These are phyloP conservation scores for Nebria salina DNA, from an alignment of 2,888 invertebrate species.

Conservation along the genomic window DNA sequence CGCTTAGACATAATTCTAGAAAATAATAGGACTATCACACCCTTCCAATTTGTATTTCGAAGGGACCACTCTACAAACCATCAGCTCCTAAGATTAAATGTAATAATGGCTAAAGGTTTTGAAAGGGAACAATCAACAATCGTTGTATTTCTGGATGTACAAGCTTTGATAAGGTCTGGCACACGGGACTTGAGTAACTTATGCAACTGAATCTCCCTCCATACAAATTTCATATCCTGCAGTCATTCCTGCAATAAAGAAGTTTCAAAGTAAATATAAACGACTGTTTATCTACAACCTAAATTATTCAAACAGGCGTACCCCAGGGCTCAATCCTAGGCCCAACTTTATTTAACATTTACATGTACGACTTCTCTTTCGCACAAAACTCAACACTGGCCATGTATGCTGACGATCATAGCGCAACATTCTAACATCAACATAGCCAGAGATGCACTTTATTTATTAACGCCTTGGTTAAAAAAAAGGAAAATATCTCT, in stretches of 20 bases:
- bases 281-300: no score
- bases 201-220: neutral
- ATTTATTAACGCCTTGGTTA: no score
- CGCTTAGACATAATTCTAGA: neutral
- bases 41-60: conserved; percentile 5
- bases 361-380: no score
- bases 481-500: no score
- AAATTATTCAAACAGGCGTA: no score
- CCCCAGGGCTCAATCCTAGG: no score
- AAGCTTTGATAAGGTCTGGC: neutral
- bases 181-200: neutral
- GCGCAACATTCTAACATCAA: no score
- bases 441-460: no score
- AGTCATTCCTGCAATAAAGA: neutral
- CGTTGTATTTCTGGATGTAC: no score
- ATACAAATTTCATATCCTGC: neutral
- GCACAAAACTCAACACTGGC: no score
- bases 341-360: no score
- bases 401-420: no score
- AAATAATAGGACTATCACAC: neutral
- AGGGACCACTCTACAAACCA: neutral
- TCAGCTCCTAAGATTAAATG: neutral
- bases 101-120: neutral
- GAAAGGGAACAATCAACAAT: neutral
- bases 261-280: neutral